Evolutionary conservation across 2,797 vertebrate genomes (phyloP).

Genomic region (Syngnathus acus): DNA sequence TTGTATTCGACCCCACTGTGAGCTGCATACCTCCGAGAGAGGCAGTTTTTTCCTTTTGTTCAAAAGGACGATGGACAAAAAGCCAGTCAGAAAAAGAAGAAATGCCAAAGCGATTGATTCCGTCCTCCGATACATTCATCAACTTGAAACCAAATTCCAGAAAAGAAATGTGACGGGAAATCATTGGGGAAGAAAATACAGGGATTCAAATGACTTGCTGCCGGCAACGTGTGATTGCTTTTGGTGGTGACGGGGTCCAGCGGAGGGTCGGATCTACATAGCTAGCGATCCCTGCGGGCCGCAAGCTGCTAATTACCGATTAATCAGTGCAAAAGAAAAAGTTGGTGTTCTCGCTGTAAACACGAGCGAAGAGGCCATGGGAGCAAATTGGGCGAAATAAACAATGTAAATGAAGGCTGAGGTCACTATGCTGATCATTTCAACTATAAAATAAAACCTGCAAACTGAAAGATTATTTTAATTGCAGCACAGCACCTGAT

Average conservation of each 20-base stretch:
- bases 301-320: conserved; percentile 63
- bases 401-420: not conserved
- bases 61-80: conserved; percentile 30
- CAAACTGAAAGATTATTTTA: too few species aligned
- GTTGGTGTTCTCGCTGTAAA: conserved; percentile 54
- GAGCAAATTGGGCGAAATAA: conserved; percentile 13
- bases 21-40: conserved; percentile 28
- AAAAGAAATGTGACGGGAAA: conserved; percentile 47
- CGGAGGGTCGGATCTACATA: conserved; percentile 40
- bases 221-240: conserved; percentile 54
- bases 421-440: not conserved
- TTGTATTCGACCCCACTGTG: conserved; percentile 20
- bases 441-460: too few species aligned
- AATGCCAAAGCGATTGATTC: conserved; percentile 22
- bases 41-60: conserved; percentile 17
- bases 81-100: conserved; percentile 17
- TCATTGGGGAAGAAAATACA: conserved; percentile 51
- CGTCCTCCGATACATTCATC: conserved; percentile 23
- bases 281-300: conserved; percentile 39
- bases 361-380: conserved; percentile 31
- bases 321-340: conserved; percentile 56
- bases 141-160: conserved; percentile 30
- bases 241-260: conserved; percentile 36
- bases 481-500: conserved; percentile 21
- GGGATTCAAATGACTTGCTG: conserved; percentile 46